Evolutionary conservation across 2,113 vertebrate species (phyloP).

Genomic region (Tretioscincus oriximinensis): DNA sequence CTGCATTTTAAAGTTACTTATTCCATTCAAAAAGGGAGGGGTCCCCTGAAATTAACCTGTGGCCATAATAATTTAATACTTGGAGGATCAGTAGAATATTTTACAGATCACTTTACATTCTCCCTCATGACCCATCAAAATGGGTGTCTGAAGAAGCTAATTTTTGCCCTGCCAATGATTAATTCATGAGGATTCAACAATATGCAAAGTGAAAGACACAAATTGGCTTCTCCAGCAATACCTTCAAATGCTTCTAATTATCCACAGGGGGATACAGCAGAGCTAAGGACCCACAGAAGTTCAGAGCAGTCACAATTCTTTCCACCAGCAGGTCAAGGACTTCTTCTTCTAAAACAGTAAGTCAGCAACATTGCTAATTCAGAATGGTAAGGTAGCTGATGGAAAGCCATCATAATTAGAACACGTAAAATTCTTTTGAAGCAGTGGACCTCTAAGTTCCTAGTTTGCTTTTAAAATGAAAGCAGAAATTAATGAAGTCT

Average conservation of each 20-base stretch:
- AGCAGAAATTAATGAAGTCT: constrained; percentile 78
- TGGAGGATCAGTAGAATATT: constrained; percentile 82
- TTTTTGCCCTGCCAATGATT: constrained; percentile 79
- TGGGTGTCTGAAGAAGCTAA: constrained; percentile 81
- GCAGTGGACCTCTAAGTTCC: constrained; percentile 73
- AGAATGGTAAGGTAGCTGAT: constrained; percentile 71
- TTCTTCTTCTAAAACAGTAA: constrained; percentile 78
- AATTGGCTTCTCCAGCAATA: constrained; percentile 80
- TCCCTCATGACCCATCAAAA: constrained; percentile 82
- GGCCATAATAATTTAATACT: constrained; percentile 81
- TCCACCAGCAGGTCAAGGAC: constrained; percentile 81
- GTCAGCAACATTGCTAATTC: constrained; percentile 81
- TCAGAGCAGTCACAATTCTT: constrained; percentile 78
- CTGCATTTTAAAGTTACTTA: constrained; percentile 44
- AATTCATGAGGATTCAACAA: constrained; percentile 82
- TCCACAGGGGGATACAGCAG: constrained; percentile 75
- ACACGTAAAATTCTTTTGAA: constrained; percentile 74
- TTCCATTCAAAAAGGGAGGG: constrained; percentile 47
- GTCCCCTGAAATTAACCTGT: constrained; percentile 72
- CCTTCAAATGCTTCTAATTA: constrained; percentile 85
- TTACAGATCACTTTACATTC: constrained; percentile 82
- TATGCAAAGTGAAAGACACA: constrained; percentile 84
- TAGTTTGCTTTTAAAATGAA: constrained; percentile 70
- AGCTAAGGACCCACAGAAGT: constrained; percentile 77
- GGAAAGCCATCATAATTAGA: constrained; percentile 76